Evolutionary conservation across 2,797 vertebrate species (phyloP), one percentile per base, ranked within the genome.

Genomic region (Gambusia yucatana): DNA sequence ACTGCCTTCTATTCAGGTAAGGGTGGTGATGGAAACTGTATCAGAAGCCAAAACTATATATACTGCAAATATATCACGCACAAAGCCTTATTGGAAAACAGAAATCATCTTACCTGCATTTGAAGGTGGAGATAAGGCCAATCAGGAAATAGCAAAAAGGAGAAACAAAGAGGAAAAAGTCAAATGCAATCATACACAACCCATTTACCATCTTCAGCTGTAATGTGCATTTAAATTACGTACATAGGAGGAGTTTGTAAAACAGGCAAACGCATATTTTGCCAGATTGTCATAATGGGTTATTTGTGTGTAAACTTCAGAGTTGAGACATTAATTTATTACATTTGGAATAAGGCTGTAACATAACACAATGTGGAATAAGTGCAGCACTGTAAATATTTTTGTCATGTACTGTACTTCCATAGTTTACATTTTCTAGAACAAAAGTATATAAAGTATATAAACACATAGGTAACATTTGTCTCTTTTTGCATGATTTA

Each of bases 61-160:
- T 36, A 11, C 1, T 1, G 8, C 20, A 41, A 20, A 69, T 11
- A 43, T 22, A 43, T 41, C 65, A 22, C 25, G 1, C 28, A 47
- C 65, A 76, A 1, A 43, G 14, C 30, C 20, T 63, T 46, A 28
- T 16, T 9, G 9, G 44, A 41, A 43, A 43, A 69, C 22, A 69
- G 2, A n/a, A n/a, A 43, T n/a, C 3, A 47, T 81, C 79, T 91
- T 90, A 90, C 90, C 90, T 92, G 79, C 3, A 81, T 79, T 80
- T 65, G 1, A 13, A 47, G 77, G 16, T 71, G 75, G 74, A 47
- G 52, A 69, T 44, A 59, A 47, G 81, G 77, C 20, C 0, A 1
- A 52, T 36, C 84, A 79, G 75, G 79, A 55, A 17, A n/a, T 28
- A 59, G 52, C 59, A 77, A 87, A 10, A 78, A 41, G 33, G 44